Evolutionary conservation across 2,888 invertebrate genomes (phyloP).

Genomic region (Yponomeuta sedellus): DNA sequence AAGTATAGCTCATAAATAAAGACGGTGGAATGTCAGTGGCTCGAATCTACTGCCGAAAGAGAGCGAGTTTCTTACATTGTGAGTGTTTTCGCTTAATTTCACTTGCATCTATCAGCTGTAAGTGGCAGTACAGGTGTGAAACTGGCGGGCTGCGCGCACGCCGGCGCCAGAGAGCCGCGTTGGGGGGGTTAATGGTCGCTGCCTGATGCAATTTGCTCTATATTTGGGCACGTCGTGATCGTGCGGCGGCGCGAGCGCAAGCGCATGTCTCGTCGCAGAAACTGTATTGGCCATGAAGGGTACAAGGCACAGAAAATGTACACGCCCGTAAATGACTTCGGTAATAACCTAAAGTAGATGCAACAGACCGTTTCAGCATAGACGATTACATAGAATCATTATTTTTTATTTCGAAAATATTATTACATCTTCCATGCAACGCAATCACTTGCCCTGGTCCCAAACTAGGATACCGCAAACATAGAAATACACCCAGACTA

Average conservation of each 20-base stretch:
- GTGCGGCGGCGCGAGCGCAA: neutral
- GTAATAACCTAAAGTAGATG: too few species aligned
- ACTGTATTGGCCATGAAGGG: neutral
- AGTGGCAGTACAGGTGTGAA: neutral
- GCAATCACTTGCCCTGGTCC: too few species aligned
- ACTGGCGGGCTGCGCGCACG: neutral
- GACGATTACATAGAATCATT: too few species aligned
- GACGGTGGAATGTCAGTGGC: too few species aligned
- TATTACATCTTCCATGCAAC: too few species aligned
- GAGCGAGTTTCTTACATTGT: too few species aligned
- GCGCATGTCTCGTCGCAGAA: neutral
- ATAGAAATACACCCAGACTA: too few species aligned
- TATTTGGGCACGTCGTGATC: conserved; percentile 34
- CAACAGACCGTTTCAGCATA: too few species aligned
- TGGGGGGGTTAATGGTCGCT: conserved; percentile 27
- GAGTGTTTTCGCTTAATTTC: neutral
- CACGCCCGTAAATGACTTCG: too few species aligned
- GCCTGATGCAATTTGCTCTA: conserved; percentile 42
- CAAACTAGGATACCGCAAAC: too few species aligned
- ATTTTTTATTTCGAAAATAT: too few species aligned
- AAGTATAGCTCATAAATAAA: neutral
- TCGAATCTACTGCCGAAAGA: too few species aligned
- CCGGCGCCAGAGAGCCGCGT: conserved; percentile 4
- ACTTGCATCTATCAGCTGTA: neutral
- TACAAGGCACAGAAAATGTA: neutral